Evolutionary conservation across 1,140 invertebrate species (phyloP).

Genomic region (Paralvinella palmiformis): DNA sequence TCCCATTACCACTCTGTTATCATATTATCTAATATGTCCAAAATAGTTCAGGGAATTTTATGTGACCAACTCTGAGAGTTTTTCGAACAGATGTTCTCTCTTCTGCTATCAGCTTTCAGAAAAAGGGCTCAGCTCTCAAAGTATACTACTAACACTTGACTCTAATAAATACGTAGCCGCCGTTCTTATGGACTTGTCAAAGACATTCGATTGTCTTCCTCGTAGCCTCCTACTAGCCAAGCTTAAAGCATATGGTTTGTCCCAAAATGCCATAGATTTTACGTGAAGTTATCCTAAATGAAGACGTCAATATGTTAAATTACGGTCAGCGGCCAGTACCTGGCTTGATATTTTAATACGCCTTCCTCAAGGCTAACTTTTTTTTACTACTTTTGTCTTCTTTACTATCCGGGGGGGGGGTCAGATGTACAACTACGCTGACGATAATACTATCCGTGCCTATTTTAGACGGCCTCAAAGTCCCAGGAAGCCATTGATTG

Average conservation of each 20-base stretch:
- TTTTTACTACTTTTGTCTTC: background rate
- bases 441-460: background rate
- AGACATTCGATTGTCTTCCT: slow-evolving; percentile 16
- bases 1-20: too few relatives aligned
- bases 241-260: slow-evolving; percentile 4
- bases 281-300: background rate
- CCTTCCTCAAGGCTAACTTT: background rate
- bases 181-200: slow-evolving; percentile 14
- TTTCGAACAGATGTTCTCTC: too few relatives aligned
- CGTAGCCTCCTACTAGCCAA: slow-evolving; percentile 6
- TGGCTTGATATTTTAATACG: background rate
- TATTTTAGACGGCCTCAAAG: background rate
- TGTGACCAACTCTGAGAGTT: too few relatives aligned
- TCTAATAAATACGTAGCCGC: slow-evolving; percentile 6
- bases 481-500: background rate
- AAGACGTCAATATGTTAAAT: background rate
- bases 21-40: too few relatives aligned
- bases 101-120: too few relatives aligned
- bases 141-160: too few relatives aligned
- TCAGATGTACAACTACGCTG: background rate
- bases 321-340: background rate
- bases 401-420: too few relatives aligned
- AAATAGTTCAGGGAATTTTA: too few relatives aligned
- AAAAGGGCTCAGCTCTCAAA: too few relatives aligned
- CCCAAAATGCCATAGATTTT: background rate